phyloP scores from a whole-genome alignment of 2,797 vertebrate genomes.

The Melanotaenia maccullochi region DNA sequence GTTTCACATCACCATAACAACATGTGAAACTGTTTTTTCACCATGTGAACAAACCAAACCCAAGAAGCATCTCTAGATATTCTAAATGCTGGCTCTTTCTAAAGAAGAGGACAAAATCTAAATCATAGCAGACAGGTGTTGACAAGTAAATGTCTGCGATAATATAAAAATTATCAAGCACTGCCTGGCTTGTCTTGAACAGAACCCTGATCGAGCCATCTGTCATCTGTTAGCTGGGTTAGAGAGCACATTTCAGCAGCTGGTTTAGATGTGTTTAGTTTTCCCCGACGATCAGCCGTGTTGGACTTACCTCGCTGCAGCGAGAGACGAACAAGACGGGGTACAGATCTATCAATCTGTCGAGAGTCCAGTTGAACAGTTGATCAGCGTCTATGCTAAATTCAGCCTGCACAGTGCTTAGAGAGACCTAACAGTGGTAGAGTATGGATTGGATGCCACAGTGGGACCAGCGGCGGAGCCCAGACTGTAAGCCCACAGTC shows the following conservation, averaged over 20 bases:
- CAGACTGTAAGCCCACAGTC: constrained; percentile 62
- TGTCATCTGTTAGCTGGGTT: constrained; percentile 75
- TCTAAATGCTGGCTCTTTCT: background rate
- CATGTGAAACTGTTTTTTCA: no score
- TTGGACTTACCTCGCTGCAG: constrained; percentile 74
- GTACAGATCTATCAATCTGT: constrained; percentile 79
- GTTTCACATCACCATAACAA: background rate
- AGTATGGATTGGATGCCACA: constrained; percentile 34
- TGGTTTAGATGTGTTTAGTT: constrained; percentile 70
- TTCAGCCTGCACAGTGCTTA: constrained; percentile 21
- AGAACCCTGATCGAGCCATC: constrained; percentile 11
- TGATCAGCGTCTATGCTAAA: constrained; percentile 50
- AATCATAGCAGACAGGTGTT: constrained; percentile 1
- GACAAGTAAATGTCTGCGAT: constrained; percentile 14
- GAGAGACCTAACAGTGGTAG: constrained; percentile 36
- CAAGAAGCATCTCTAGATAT: background rate
- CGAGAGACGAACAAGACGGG: constrained; percentile 51
- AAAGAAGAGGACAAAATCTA: constrained; percentile 7
- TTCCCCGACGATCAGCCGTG: constrained; percentile 31
- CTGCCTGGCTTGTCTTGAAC: background rate
- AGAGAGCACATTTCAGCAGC: constrained; percentile 54
- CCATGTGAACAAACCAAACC: no score
- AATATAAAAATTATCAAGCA: constrained; percentile 6
- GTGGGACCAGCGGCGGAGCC: constrained; percentile 37
- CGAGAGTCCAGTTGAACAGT: constrained; percentile 74